A percentile compares a stretch with the other conserved stretches of the same genome.
These are phyloP conservation scores for Sus cebifrons DNA, from an alignment of 2,797 vertebrate genomes.

Conservation along the genomic window DNA sequence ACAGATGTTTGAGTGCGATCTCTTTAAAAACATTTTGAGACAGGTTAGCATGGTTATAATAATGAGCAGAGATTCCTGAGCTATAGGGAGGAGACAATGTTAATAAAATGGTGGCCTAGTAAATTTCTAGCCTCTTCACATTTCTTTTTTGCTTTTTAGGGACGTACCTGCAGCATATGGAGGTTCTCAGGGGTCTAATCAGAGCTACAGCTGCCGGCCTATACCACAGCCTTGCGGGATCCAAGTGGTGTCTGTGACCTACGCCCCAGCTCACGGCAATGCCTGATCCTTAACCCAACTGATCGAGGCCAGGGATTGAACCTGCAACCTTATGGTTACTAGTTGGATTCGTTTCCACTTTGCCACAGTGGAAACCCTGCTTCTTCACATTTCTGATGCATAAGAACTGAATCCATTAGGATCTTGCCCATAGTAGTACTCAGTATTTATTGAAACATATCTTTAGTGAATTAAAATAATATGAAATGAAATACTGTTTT, in stretches of 20 bases:
- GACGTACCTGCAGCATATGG: no score
- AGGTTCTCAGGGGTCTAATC: no score
- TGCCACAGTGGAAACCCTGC: no score
- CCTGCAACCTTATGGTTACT: no score
- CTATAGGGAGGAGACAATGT: neutral
- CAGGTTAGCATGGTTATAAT: neutral
- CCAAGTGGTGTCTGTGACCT: no score
- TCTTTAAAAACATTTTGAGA: neutral
- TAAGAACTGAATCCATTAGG: neutral
- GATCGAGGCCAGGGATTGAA: no score
- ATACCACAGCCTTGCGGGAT: no score
- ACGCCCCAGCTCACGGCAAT: no score
- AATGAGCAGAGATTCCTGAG: neutral
- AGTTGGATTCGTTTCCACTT: no score
- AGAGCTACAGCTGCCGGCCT: no score
- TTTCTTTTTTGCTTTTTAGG: neutral
- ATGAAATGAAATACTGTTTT: constrained; percentile 39
- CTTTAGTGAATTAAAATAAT: neutral
- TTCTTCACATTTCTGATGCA: neutral
- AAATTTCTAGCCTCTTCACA: neutral
- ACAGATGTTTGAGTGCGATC: neutral
- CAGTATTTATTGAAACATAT: neutral
- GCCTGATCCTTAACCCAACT: no score
- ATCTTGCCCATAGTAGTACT: neutral
- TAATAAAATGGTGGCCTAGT: neutral